Percentiles rank a stretch among this genome's conserved stretches.
Conservation (phyloP, 2,797 vertebrate genomes). For the Pangasius sanitwongsei region DNA sequence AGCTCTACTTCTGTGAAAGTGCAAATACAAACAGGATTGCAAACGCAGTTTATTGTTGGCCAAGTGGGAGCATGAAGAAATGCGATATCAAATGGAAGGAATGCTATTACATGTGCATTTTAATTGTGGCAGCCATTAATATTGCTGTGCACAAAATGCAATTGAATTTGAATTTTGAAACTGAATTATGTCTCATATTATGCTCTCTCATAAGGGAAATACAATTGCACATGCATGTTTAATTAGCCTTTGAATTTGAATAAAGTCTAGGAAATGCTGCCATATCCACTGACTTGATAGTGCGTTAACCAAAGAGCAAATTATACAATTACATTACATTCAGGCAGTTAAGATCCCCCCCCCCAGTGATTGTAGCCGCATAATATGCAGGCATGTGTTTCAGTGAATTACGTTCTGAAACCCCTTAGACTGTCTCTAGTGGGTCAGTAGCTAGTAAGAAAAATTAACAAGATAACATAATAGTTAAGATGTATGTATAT, state of each 20-base stretch:
- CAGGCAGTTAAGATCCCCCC: neutral
- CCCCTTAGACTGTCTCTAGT: neutral
- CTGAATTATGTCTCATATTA: neutral
- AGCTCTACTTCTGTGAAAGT: neutral
- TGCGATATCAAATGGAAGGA: neutral
- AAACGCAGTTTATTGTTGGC: no score
- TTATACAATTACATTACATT: neutral
- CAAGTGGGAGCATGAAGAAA: neutral
- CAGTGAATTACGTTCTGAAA: neutral
- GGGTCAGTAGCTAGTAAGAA: neutral
- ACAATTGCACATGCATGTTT: neutral
- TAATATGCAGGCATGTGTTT: neutral
- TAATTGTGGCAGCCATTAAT: neutral
- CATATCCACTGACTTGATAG: neutral
- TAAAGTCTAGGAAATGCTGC: neutral
- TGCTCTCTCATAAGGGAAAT: slow-evolving; percentile 5
- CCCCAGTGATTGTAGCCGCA: neutral
- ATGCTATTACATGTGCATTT: neutral
- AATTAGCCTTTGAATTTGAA: neutral
- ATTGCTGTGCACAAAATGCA: neutral
- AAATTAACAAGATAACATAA: neutral
- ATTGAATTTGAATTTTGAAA: neutral
- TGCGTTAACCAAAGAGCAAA: neutral
- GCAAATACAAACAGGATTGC: neutral
- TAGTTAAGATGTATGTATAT: neutral